Evolutionary conservation across 2,797 vertebrate genomes (phyloP).

Genomic region (Coregonus sp.): DNA sequence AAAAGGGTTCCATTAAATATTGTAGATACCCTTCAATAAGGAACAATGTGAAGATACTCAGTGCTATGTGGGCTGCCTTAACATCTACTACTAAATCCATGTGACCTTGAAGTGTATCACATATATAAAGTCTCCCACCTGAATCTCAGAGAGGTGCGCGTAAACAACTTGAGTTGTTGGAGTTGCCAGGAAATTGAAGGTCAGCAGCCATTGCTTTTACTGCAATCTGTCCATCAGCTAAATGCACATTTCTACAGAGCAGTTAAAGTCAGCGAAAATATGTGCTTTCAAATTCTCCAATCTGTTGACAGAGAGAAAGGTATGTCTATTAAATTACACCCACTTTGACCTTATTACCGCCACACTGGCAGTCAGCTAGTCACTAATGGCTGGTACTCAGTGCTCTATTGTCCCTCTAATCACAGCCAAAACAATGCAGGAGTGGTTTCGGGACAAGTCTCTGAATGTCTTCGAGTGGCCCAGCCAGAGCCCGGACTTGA

Average conservation of each 20-base stretch:
- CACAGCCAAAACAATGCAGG: no score
- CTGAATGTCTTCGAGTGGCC: no score
- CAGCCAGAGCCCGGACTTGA: no score
- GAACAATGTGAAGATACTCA: no score
- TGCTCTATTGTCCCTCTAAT: no score
- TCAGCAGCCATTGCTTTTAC: not conserved
- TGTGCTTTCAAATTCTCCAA: not conserved
- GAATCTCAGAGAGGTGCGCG: not conserved
- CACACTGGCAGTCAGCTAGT: not conserved
- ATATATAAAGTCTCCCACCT: not conserved
- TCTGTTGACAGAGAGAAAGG: not conserved
- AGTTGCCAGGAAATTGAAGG: not conserved
- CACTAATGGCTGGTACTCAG: no score
- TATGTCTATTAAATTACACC: not conserved
- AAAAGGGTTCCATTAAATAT: no score
- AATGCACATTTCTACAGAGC: not conserved
- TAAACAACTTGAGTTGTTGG: not conserved
- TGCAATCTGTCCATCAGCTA: not conserved
- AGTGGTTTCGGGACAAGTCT: no score
- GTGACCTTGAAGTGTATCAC: no score
- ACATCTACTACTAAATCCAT: no score
- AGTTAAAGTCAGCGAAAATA: not conserved
- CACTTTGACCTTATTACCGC: not conserved
- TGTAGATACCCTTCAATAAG: no score
- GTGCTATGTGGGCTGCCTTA: no score